These are phyloP conservation scores for Trypoxylon attenuatum DNA, from an alignment of 2,888 invertebrate genomes.

Conservation along the genomic window DNA sequence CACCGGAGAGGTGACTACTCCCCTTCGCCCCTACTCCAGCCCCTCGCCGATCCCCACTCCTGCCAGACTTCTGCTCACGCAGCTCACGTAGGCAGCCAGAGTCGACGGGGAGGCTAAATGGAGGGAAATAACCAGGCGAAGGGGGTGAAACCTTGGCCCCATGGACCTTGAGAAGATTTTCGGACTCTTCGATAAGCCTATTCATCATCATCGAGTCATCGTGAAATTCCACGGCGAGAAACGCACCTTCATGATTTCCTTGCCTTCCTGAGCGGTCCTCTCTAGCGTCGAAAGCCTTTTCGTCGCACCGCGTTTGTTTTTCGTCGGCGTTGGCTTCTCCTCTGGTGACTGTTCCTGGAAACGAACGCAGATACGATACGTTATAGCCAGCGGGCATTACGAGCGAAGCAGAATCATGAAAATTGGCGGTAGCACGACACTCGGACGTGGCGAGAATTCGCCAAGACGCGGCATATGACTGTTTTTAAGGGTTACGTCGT, in stretches of 20 bases:
- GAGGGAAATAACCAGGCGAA: slow-evolving; percentile 46
- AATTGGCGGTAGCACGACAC: neutral
- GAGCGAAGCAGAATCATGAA: neutral
- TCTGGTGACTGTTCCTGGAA: slow-evolving; percentile 68
- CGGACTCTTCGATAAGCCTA: slow-evolving; percentile 1
- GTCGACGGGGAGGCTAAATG: slow-evolving; percentile 49
- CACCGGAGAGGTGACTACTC: slow-evolving; percentile 13
- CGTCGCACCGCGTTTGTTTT: slow-evolving; percentile 75
- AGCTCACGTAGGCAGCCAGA: slow-evolving; percentile 47
- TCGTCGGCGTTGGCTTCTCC: slow-evolving; percentile 68
- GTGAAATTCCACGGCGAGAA: no score
- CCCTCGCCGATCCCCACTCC: slow-evolving; percentile 38
- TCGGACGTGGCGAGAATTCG: neutral
- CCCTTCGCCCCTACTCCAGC: slow-evolving; percentile 27
- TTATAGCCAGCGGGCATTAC: no score
- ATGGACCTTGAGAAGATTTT: slow-evolving; percentile 20
- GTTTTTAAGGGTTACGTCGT: slow-evolving; percentile 21
- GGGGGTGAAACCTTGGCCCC: slow-evolving; percentile 36
- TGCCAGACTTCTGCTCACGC: slow-evolving; percentile 36
- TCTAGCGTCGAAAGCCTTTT: slow-evolving; percentile 76
- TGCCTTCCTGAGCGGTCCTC: slow-evolving; percentile 76
- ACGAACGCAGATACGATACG: no score
- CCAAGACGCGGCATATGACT: neutral
- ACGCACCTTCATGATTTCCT: slow-evolving; percentile 76
- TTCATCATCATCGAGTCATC: neutral